A percentile compares a stretch with the other conserved stretches of the same genome.
Conservation (phyloP, 2,888 invertebrate species). For the Diarsia mendica region DNA sequence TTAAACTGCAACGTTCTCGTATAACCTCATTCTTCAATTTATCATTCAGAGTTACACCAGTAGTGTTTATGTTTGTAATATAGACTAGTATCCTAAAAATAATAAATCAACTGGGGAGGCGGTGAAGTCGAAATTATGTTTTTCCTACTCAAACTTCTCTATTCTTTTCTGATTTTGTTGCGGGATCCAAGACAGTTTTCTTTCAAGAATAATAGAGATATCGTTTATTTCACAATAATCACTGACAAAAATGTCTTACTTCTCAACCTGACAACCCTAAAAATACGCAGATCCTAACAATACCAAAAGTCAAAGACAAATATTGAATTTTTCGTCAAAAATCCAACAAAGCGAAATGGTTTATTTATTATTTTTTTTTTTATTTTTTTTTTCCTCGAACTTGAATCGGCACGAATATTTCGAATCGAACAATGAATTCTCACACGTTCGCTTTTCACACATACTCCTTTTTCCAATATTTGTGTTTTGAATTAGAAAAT, state of each 20-base stretch:
- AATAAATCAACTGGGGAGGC: too few species aligned
- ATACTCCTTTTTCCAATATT: conserved; percentile 50
- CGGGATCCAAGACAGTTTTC: too few species aligned
- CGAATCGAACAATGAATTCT: conserved; percentile 13
- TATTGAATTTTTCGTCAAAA: neutral
- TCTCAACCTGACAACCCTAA: neutral
- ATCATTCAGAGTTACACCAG: too few species aligned
- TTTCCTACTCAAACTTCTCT: too few species aligned
- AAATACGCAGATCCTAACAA: neutral
- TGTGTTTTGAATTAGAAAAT: conserved; percentile 41
- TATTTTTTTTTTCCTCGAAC: neutral
- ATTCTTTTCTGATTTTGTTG: too few species aligned
- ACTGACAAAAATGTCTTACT: neutral
- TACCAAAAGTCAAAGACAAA: neutral
- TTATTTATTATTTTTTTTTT: too few species aligned
- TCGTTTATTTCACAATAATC: neutral
- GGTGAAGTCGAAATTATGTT: too few species aligned
- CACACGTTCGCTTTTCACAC: neutral
- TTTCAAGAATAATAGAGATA: neutral
- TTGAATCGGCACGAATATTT: neutral
- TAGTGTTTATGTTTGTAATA: too few species aligned
- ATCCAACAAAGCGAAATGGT: conserved; percentile 2
- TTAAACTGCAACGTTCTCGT: too few species aligned
- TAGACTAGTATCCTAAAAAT: too few species aligned
- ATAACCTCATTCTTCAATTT: too few species aligned